phyloP scores from a whole-genome alignment of 2,797 vertebrate species.

The Chaenodraco wilsoni region DNA sequence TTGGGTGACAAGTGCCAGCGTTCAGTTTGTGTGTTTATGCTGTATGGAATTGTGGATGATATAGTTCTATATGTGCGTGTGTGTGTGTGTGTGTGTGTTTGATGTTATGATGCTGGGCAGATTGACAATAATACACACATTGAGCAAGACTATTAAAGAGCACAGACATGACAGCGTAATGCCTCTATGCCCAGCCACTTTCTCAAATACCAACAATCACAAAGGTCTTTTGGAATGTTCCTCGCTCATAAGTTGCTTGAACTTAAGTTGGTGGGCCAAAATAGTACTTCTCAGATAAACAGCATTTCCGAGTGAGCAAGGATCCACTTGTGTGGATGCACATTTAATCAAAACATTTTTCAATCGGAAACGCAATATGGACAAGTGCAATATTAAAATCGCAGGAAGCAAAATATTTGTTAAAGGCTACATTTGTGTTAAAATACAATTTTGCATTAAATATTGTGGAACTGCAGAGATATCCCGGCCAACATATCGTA shows the following conservation, averaged over 20 bases:
- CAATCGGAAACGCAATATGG: no score
- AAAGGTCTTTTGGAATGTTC: slow-evolving; percentile 24
- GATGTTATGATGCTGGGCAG: slow-evolving; percentile 40
- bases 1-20: slow-evolving; percentile 16
- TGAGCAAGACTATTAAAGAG: slow-evolving; percentile 50
- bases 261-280: slow-evolving; percentile 2
- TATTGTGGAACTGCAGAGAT: no score
- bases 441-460: no score
- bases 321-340: not conserved
- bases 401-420: no score
- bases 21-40: slow-evolving; percentile 24
- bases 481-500: no score
- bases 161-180: slow-evolving; percentile 41
- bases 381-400: no score
- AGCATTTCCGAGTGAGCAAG: not conserved
- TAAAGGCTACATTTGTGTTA: no score
- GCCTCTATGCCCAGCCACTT: slow-evolving; percentile 11
- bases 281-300: not conserved
- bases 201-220: slow-evolving; percentile 29
- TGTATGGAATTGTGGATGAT: not conserved
- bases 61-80: slow-evolving; percentile 10
- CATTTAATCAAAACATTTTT: no score
- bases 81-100: slow-evolving; percentile 15
- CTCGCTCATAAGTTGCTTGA: not conserved
- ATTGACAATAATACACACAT: slow-evolving; percentile 36